phyloP scores from a whole-genome alignment of 37 sponge, comb jelly and placozoan genomes.

The Tethya wilhelma region DNA sequence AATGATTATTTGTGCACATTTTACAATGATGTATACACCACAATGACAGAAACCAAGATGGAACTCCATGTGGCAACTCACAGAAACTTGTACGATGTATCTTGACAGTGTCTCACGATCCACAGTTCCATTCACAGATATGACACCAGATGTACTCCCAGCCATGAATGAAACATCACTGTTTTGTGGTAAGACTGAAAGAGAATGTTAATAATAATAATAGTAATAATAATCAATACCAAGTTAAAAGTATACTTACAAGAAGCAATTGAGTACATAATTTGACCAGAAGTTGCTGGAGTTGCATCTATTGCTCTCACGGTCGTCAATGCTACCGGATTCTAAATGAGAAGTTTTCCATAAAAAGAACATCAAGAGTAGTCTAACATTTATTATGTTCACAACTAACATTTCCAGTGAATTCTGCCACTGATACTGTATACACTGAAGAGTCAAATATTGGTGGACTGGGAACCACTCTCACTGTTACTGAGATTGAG shows the following conservation, averaged over 20 bases:
- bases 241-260: neutral
- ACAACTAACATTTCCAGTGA: conserved; percentile 32
- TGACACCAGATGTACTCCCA: conserved; percentile 5
- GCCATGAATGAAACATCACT: conserved; percentile 17
- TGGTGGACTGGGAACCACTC: conserved; percentile 35
- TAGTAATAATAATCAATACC: neutral
- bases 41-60: neutral
- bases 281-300: neutral
- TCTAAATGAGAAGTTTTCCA: neutral
- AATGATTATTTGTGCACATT: neutral
- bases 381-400: neutral
- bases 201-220: neutral
- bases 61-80: neutral
- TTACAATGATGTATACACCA: neutral
- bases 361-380: neutral
- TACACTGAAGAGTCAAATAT: conserved; percentile 21
- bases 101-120: conserved; percentile 47
- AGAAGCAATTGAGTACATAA: conserved; percentile 7
- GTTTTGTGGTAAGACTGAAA: conserved; percentile 10
- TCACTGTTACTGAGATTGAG: conserved; percentile 10
- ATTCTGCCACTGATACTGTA: conserved; percentile 25
- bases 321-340: neutral
- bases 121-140: conserved; percentile 37
- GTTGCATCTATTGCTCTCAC: neutral
- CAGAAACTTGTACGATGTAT: conserved; percentile 20